These are phyloP conservation scores for Gadopsis marmoratus DNA, from an alignment of 2,797 vertebrate species.

Conservation along the genomic window DNA sequence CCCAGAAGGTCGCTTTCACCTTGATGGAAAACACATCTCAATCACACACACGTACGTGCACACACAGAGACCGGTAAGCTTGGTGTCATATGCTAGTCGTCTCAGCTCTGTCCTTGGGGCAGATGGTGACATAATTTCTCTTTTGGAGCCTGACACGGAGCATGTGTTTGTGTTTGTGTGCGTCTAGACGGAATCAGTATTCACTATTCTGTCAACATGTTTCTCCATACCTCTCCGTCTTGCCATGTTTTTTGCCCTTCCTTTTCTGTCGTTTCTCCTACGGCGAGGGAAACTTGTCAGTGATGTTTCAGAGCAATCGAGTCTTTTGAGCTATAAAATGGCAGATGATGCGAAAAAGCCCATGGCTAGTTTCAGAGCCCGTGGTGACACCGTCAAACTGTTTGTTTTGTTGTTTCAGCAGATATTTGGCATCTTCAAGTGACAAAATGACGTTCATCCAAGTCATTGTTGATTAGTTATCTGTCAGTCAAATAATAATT, in stretches of 20 bases:
- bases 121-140: conserved; percentile 53
- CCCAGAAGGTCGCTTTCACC: conserved; percentile 66
- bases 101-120: conserved; percentile 49
- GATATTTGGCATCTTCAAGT: neutral
- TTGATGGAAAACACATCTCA: conserved; percentile 57
- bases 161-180: conserved; percentile 35
- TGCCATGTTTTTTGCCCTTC: neutral
- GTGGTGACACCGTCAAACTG: neutral
- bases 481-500: neutral
- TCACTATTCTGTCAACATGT: conserved; percentile 13
- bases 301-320: neutral
- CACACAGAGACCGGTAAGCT: neutral
- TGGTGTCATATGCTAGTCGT: conserved; percentile 14
- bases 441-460: neutral
- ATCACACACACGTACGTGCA: conserved; percentile 19
- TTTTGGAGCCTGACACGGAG: conserved; percentile 43
- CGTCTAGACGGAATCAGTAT: conserved; percentile 18
- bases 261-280: neutral
- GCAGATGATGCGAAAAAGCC: neutral
- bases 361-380: neutral
- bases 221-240: neutral
- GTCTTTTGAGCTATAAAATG: neutral
- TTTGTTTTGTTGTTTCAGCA: neutral
- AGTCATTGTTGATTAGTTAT: neutral
- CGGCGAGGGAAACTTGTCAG: neutral